phyloP scores from a whole-genome alignment of 2,888 invertebrate genomes.

The Panorpa germanica region DNA sequence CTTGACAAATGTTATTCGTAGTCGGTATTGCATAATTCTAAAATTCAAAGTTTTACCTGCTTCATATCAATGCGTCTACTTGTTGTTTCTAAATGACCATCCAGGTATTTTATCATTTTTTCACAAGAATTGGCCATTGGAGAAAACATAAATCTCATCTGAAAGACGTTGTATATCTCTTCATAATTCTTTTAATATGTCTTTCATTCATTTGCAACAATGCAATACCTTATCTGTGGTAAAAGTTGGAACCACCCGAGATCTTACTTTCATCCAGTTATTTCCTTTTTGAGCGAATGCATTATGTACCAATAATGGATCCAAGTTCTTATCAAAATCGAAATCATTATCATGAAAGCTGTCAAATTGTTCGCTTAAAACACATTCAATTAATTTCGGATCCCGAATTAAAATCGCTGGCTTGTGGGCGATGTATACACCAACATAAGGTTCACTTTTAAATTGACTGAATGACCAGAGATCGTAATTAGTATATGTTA shows the following conservation, averaged over 20 bases:
- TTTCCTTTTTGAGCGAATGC: conserved; percentile 21
- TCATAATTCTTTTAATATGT: too few relatives aligned
- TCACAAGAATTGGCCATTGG: neutral
- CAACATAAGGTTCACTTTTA: conserved; percentile 17
- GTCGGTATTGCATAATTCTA: too few relatives aligned
- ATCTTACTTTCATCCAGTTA: conserved; percentile 22
- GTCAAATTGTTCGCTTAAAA: conserved; percentile 19
- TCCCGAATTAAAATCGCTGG: conserved; percentile 19
- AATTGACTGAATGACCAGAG: too few relatives aligned
- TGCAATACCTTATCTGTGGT: conserved; percentile 23
- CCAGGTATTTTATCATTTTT: conserved; percentile 3
- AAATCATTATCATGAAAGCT: conserved; percentile 21
- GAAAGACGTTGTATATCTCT: neutral
- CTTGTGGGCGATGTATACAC: conserved; percentile 17
- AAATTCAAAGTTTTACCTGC: too few relatives aligned
- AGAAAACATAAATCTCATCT: conserved; percentile 4
- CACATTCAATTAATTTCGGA: conserved; percentile 18
- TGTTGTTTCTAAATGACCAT: neutral
- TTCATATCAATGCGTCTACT: conserved; percentile 2
- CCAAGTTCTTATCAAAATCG: conserved; percentile 18
- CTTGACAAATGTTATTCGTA: too few relatives aligned
- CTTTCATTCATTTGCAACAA: neutral
- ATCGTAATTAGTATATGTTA: too few relatives aligned
- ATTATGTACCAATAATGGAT: conserved; percentile 22
- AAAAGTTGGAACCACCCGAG: conserved; percentile 23